These are phyloP conservation scores for Seira ritae DNA, from an alignment of 2,888 invertebrate species.

Conservation along the genomic window DNA sequence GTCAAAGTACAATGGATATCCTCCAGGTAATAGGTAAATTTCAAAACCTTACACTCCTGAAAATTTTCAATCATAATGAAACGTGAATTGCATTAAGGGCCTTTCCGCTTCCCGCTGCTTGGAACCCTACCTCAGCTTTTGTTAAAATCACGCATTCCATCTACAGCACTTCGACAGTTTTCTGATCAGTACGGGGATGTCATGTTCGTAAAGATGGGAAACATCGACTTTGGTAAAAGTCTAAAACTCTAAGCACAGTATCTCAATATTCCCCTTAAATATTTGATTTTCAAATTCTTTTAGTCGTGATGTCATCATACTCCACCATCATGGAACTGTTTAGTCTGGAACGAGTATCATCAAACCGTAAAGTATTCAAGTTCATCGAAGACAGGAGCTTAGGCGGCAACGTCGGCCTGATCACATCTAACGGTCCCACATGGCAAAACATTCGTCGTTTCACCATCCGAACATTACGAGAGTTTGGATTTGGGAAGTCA, in stretches of 20 bases:
- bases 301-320: constrained; percentile 28
- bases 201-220: neutral
- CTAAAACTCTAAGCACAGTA: neutral
- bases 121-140: neutral
- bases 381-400: neutral
- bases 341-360: neutral
- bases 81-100: neutral
- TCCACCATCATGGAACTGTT: neutral
- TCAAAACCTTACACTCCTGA: too few species aligned
- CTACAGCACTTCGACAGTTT: neutral
- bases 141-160: neutral
- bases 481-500: constrained; percentile 51
- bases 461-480: constrained; percentile 27
- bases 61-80: too few species aligned
- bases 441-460: constrained; percentile 35
- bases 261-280: too few species aligned
- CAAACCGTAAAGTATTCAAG: neutral
- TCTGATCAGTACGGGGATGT: neutral
- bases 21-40: too few species aligned
- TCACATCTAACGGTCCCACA: constrained; percentile 7
- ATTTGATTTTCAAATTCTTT: too few species aligned
- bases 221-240: neutral
- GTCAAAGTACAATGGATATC: neutral
- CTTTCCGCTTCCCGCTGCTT: neutral
- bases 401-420: neutral